Percentiles rank a stretch among this genome's conserved stretches.
Evolutionary conservation across 2,113 vertebrate genomes (phyloP).

Genomic region (Martes martes): DNA sequence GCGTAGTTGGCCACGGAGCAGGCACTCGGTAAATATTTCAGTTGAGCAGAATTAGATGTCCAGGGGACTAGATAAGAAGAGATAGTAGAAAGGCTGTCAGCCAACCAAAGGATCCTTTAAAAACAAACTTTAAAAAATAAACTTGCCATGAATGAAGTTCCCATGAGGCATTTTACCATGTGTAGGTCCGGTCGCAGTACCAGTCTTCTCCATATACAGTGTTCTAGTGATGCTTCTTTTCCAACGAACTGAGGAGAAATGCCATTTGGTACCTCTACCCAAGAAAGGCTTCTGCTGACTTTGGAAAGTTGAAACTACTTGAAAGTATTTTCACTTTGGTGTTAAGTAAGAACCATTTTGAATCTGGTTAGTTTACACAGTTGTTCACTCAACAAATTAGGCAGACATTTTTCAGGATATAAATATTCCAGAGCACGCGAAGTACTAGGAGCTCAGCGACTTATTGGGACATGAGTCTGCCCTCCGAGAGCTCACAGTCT

Average conservation of each 20-base stretch:
- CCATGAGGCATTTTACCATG: not conserved
- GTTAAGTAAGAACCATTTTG: constrained; percentile 31
- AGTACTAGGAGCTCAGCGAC: not conserved
- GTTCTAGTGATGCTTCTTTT: not conserved
- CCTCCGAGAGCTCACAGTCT: constrained; percentile 31
- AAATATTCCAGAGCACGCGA: not conserved
- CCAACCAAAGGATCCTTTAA: not conserved
- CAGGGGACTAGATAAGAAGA: not conserved
- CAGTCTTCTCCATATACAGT: not conserved
- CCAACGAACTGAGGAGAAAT: not conserved
- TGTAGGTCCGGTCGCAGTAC: not conserved
- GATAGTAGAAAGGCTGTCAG: not conserved
- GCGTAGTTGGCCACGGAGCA: not conserved
- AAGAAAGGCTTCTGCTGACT: not conserved
- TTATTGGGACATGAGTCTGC: not conserved
- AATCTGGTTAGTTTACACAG: constrained; percentile 8
- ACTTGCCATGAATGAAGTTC: not conserved
- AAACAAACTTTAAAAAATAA: constrained; percentile 1
- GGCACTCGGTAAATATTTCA: not conserved
- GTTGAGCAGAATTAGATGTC: not conserved
- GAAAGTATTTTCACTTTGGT: constrained; percentile 1
- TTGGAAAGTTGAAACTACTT: constrained; percentile 33
- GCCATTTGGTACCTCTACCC: not conserved
- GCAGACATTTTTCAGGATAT: not conserved
- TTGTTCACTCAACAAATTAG: not conserved